Evolutionary conservation across 1,140 invertebrate species (phyloP).

Genomic region (Archivesica marissinica): DNA sequence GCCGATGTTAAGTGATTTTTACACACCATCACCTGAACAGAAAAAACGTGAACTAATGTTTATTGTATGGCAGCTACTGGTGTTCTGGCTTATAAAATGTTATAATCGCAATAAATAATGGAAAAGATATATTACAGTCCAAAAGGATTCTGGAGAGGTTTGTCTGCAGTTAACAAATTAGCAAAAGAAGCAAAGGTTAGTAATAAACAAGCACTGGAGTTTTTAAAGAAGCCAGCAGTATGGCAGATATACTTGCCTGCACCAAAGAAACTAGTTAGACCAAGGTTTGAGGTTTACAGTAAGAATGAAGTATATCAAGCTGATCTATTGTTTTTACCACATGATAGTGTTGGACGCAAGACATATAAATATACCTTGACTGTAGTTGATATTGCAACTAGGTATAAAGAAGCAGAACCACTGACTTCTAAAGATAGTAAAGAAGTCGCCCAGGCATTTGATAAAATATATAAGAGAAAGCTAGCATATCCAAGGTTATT

Average conservation of each 20-base stretch:
- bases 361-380: conserved; percentile 65
- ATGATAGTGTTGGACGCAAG: conserved; percentile 48
- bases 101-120: neutral
- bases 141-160: conserved; percentile 43
- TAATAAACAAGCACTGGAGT: conserved; percentile 17
- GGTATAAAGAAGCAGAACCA: conserved; percentile 65
- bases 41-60: conserved; percentile 43
- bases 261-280: conserved; percentile 39
- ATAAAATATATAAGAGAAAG: conserved; percentile 57
- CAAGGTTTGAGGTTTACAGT: conserved; percentile 29
- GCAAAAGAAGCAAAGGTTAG: conserved; percentile 28
- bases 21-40: conserved; percentile 39
- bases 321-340: conserved; percentile 64
- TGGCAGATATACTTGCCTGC: conserved; percentile 64
- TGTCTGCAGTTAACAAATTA: conserved; percentile 47
- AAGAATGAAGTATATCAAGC: conserved; percentile 65
- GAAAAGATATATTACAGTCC: conserved; percentile 11
- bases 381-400: conserved; percentile 57
- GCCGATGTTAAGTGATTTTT: conserved; percentile 54
- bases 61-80: conserved; percentile 35
- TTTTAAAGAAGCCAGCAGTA: conserved; percentile 62
- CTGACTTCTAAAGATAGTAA: conserved; percentile 52
- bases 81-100: conserved; percentile 26
- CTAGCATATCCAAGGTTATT: conserved; percentile 61
- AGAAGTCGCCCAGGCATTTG: conserved; percentile 60